Evolutionary conservation across 1,140 invertebrate species (phyloP).

Genomic region (Gonatopus flavifemur): DNA sequence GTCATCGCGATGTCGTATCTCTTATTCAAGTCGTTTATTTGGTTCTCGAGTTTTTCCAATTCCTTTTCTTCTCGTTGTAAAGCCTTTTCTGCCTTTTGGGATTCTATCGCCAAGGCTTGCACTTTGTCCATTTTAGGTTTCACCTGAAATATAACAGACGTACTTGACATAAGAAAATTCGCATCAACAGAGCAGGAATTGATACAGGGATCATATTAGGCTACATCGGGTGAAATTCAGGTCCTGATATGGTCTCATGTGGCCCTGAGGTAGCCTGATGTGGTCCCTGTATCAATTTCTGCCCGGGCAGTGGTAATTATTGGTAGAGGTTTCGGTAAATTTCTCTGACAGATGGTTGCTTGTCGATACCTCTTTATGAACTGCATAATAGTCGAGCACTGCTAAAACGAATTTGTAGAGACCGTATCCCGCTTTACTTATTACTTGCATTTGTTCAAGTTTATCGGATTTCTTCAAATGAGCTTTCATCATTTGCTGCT

Average conservation of each 20-base stretch:
- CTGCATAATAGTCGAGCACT: conserved; percentile 81
- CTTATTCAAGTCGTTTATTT: conserved; percentile 68
- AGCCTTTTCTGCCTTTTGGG: conserved; percentile 62
- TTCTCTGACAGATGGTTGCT: background rate
- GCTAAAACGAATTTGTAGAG: conserved; percentile 83
- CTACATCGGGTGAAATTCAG: background rate
- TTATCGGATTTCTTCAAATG: conserved; percentile 73
- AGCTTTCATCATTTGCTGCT: conserved; percentile 69
- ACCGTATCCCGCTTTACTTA: conserved; percentile 80
- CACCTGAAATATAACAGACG: conserved; percentile 40
- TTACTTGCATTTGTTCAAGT: conserved; percentile 72
- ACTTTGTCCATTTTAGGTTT: conserved; percentile 88
- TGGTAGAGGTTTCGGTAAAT: background rate
- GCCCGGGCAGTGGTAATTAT: background rate
- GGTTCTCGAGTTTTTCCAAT: conserved; percentile 70
- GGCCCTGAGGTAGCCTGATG: no score
- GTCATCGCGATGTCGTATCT: conserved; percentile 77
- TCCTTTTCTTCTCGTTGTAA: conserved; percentile 78
- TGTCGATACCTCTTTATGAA: conserved; percentile 71
- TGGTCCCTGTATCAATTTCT: no score
- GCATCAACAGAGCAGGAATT: background rate
- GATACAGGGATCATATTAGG: no score
- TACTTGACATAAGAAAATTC: background rate
- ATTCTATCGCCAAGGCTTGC: conserved; percentile 70
- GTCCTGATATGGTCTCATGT: background rate